These are phyloP conservation scores for Phyto melanocephala DNA, from an alignment of 2,888 invertebrate species.

Conservation along the genomic window DNA sequence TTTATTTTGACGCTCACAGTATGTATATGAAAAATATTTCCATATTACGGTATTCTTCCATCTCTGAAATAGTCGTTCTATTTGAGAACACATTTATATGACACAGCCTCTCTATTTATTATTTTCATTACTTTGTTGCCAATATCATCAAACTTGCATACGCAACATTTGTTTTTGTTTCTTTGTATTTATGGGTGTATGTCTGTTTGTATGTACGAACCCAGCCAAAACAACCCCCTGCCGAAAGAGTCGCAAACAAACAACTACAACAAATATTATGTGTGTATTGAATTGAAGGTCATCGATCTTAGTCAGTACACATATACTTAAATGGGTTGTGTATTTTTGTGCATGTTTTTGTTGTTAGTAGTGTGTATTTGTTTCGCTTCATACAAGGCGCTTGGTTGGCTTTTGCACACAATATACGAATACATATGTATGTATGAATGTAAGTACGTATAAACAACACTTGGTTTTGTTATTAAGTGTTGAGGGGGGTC, in stretches of 20 bases:
- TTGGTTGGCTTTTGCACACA: slow-evolving; percentile 18
- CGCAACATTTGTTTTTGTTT: not conserved
- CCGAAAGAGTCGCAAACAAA: slow-evolving; percentile 23
- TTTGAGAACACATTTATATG: not conserved
- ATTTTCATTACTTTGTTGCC: too few species aligned
- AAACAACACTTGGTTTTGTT: not conserved
- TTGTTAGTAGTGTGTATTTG: too few species aligned
- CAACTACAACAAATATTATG: not conserved
- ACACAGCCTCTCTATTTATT: slow-evolving; percentile 15
- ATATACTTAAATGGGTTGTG: too few species aligned
- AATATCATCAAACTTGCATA: too few species aligned
- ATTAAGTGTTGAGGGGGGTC: not conserved
- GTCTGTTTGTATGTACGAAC: not conserved
- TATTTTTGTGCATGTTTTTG: not conserved
- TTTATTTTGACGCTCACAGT: too few species aligned
- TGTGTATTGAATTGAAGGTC: slow-evolving; percentile 56
- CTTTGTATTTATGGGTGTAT: not conserved
- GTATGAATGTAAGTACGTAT: not conserved
- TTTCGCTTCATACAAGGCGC: not conserved
- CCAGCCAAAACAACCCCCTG: slow-evolving; percentile 54
- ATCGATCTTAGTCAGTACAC: slow-evolving; percentile 48
- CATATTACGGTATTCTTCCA: not conserved
- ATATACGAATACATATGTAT: not conserved
- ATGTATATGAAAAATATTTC: too few species aligned
- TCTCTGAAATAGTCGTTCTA: not conserved